Percentiles rank a stretch among this genome's conserved stretches.
Conservation (phyloP, 2,888 invertebrate species). For the Lapara coniferarum region DNA sequence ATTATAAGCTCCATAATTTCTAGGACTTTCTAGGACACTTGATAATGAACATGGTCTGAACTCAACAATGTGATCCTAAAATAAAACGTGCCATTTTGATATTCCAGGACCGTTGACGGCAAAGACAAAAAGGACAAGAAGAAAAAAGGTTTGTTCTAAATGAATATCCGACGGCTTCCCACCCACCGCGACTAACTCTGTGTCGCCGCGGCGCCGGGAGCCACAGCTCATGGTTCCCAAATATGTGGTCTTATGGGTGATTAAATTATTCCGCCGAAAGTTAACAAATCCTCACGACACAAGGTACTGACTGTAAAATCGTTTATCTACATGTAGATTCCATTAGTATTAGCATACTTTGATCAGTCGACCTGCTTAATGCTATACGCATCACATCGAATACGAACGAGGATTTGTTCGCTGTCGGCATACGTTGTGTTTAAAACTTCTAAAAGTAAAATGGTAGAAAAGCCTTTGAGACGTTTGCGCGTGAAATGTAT, state of each 20-base stretch:
- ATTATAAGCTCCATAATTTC: too few species aligned
- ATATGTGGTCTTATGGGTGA: neutral
- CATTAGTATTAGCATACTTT: neutral
- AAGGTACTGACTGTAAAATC: neutral
- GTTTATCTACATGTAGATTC: neutral
- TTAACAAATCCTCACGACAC: neutral
- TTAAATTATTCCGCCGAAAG: neutral
- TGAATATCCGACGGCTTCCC: slow-evolving; percentile 60
- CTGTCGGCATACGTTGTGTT: slow-evolving; percentile 2
- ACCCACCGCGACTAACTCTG: slow-evolving; percentile 75
- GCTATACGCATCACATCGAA: neutral
- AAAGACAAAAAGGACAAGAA: slow-evolving; percentile 95
- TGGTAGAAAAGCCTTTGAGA: slow-evolving; percentile 15
- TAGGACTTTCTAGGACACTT: too few species aligned
- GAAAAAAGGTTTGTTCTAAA: slow-evolving; percentile 95
- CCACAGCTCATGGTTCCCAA: neutral
- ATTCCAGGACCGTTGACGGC: slow-evolving; percentile 90
- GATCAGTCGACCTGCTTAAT: neutral
- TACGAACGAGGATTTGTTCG: neutral
- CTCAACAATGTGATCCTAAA: neutral
- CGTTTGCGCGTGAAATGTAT: slow-evolving; percentile 12
- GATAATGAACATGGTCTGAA: too few species aligned
- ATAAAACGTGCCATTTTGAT: neutral
- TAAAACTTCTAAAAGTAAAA: slow-evolving; percentile 2
- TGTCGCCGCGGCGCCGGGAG: slow-evolving; percentile 39